phyloP scores from a whole-genome alignment of 1,140 invertebrate species.

The Acromyrmex heyeri region DNA sequence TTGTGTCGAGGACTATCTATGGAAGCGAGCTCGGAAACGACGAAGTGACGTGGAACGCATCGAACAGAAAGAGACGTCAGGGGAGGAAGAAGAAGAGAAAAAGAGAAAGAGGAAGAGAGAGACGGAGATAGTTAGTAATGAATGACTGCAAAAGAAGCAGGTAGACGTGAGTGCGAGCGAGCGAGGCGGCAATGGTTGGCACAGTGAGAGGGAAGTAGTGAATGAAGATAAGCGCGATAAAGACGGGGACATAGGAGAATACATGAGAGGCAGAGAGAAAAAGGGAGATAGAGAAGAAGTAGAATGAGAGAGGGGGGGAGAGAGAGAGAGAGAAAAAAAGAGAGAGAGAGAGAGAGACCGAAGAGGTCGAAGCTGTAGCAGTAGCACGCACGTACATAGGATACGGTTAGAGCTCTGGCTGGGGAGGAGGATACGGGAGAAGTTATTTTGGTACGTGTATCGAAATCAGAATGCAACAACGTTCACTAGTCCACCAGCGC shows the following conservation, averaged over 20 bases:
- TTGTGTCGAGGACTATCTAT: conserved; percentile 55
- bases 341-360: not conserved
- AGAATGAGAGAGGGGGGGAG: not conserved
- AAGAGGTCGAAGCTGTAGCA: conserved; percentile 35
- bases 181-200: conserved; percentile 5
- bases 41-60: conserved; percentile 62
- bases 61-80: conserved; percentile 68
- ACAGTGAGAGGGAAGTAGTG: conserved; percentile 57
- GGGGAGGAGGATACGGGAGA: conserved; percentile 64
- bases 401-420: conserved; percentile 67
- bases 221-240: conserved; percentile 63
- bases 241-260: conserved; percentile 2
- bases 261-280: not conserved
- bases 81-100: not conserved
- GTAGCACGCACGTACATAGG: conserved; percentile 70
- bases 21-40: conserved; percentile 52
- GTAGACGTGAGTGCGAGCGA: conserved; percentile 51
- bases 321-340: not conserved
- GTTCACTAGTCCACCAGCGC: conserved; percentile 73
- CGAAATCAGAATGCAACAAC: conserved; percentile 84
- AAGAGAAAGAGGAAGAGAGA: conserved; percentile 2
- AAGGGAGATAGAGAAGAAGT: not conserved
- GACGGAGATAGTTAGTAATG: conserved; percentile 67
- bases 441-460: conserved; percentile 81
- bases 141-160: conserved; percentile 75